These are phyloP conservation scores for Bellardia pandia DNA, from an alignment of 2,888 invertebrate genomes.

Conservation along the genomic window DNA sequence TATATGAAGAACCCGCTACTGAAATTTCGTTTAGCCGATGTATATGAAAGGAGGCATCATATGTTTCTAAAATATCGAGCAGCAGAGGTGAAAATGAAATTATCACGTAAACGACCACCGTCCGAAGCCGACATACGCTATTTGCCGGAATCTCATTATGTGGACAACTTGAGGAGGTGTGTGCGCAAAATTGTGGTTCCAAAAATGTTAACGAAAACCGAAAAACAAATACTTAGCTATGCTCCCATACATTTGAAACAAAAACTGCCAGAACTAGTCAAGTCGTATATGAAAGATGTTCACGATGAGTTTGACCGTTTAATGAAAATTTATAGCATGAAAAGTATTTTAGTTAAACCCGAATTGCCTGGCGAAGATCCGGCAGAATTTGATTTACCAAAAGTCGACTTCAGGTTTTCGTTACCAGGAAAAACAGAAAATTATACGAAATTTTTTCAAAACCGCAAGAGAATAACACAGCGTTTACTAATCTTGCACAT, in stretches of 20 bases:
- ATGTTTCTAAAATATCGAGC: slow-evolving; percentile 81
- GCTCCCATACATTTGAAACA: slow-evolving; percentile 86
- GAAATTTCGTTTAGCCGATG: slow-evolving; percentile 81
- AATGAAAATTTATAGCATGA: slow-evolving; percentile 87
- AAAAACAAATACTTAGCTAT: slow-evolving; percentile 86
- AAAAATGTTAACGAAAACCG: slow-evolving; percentile 87
- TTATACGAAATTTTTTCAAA: slow-evolving; percentile 86
- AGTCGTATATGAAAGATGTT: slow-evolving; percentile 85
- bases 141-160: slow-evolving; percentile 85
- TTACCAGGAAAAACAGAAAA: slow-evolving; percentile 87
- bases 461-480: slow-evolving; percentile 85
- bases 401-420: slow-evolving; percentile 85
- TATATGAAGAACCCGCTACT: slow-evolving; percentile 83
- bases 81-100: slow-evolving; percentile 80
- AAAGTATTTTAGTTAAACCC: slow-evolving; percentile 87
- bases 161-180: slow-evolving; percentile 86
- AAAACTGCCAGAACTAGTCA: slow-evolving; percentile 85
- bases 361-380: slow-evolving; percentile 85
- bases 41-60: slow-evolving; percentile 82
- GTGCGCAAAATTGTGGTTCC: slow-evolving; percentile 87
- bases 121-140: slow-evolving; percentile 85
- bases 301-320: slow-evolving; percentile 86
- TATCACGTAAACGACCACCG: slow-evolving; percentile 75
- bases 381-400: slow-evolving; percentile 82
- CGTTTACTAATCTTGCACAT: slow-evolving; percentile 87